phyloP scores from a whole-genome alignment of 2,888 invertebrate species.

The Junonia oenone region DNA sequence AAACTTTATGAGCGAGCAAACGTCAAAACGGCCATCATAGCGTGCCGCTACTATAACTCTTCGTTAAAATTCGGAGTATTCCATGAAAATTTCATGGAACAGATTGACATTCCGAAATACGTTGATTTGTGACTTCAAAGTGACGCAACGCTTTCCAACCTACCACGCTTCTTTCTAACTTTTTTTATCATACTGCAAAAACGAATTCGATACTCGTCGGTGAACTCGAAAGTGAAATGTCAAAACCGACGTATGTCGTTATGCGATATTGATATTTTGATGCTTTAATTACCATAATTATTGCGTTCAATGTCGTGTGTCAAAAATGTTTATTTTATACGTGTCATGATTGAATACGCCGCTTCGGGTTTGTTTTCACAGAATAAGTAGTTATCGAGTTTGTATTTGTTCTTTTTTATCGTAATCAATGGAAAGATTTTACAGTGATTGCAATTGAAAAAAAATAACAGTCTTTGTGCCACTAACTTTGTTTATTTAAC shows the following conservation, averaged over 20 bases:
- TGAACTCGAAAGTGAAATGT: not conserved
- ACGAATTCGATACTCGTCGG: not conserved
- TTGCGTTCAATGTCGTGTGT: not conserved
- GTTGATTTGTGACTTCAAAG: not conserved
- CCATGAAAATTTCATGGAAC: not conserved
- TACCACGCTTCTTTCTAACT: not conserved
- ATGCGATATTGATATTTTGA: not conserved
- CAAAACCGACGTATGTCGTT: not conserved
- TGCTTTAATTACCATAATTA: not conserved
- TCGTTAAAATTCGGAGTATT: not conserved
- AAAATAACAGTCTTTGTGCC: too few species aligned
- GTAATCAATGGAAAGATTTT: not conserved
- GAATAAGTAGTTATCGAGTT: not conserved
- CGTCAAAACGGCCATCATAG: too few species aligned
- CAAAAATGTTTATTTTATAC: not conserved
- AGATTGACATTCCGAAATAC: not conserved
- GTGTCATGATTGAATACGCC: not conserved
- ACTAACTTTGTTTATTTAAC: too few species aligned
- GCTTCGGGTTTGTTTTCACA: not conserved
- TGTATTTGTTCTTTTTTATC: not conserved
- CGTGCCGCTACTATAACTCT: too few species aligned
- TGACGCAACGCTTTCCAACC: not conserved
- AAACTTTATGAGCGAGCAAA: too few species aligned
- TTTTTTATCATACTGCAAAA: not conserved
- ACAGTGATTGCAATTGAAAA: too few species aligned